A percentile compares a stretch with the other conserved stretches of the same genome.
These are phyloP conservation scores for Suillia variegata DNA, from an alignment of 2,888 invertebrate species.

Conservation along the genomic window DNA sequence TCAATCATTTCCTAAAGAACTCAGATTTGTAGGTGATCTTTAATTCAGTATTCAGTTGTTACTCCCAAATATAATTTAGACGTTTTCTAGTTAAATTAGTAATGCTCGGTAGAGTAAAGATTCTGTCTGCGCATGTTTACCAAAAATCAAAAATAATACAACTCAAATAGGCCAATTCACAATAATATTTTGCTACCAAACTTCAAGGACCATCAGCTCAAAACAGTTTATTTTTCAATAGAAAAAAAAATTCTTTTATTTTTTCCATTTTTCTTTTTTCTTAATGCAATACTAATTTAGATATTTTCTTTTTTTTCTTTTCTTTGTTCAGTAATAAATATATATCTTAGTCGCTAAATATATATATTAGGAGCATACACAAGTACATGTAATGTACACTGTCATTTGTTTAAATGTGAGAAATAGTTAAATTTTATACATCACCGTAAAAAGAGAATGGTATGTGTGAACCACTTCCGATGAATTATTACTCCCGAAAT, in stretches of 20 bases:
- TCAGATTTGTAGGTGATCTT: no score
- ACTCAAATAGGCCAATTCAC: background rate
- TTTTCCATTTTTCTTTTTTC: slow-evolving; percentile 32
- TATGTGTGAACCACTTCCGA: background rate
- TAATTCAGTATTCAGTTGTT: no score
- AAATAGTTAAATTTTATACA: slow-evolving; percentile 14
- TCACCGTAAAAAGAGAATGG: slow-evolving; percentile 13
- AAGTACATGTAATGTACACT: slow-evolving; percentile 6
- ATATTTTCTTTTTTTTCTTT: slow-evolving; percentile 5
- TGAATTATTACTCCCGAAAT: no score
- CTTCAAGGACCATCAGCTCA: slow-evolving; percentile 50
- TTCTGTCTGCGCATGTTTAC: background rate
- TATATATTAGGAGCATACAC: slow-evolving; percentile 6
- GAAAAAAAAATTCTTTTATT: slow-evolving; percentile 34
- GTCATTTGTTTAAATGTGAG: slow-evolving; percentile 11
- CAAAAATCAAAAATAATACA: background rate
- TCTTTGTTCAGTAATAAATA: slow-evolving; percentile 3
- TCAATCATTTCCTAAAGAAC: no score
- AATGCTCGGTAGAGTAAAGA: no score
- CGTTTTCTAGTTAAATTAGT: no score
- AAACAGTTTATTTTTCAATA: slow-evolving; percentile 36
- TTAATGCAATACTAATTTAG: no score
- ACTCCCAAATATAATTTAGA: no score
- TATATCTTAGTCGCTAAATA: slow-evolving; percentile 14
- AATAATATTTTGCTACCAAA: slow-evolving; percentile 42